phyloP scores from a whole-genome alignment of 2,113 vertebrate species.

The Hypocryptadius cinnamomeus region DNA sequence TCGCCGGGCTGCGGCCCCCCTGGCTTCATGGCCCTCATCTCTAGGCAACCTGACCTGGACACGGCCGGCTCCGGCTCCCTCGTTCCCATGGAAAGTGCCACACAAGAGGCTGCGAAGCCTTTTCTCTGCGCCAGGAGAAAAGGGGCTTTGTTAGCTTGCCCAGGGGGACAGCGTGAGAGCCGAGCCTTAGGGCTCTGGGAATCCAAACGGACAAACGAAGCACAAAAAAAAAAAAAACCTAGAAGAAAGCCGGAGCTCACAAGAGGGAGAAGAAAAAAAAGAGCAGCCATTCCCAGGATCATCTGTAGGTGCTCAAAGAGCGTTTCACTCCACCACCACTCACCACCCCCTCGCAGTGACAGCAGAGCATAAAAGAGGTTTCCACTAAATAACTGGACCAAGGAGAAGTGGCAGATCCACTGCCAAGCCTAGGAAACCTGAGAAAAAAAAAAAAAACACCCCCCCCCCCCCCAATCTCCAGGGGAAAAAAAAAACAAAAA shows the following conservation, averaged over 20 bases:
- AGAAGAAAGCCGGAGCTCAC: slow-evolving; percentile 48
- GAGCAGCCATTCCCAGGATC: slow-evolving; percentile 63
- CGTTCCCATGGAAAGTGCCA: slow-evolving; percentile 90
- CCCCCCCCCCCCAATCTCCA: no score
- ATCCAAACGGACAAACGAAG: slow-evolving; percentile 77
- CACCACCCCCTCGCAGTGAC: not conserved
- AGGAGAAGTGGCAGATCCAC: not conserved
- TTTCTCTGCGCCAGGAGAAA: slow-evolving; percentile 86
- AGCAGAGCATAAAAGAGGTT: slow-evolving; percentile 8
- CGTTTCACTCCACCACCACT: not conserved
- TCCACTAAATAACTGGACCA: slow-evolving; percentile 6
- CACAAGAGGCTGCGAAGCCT: slow-evolving; percentile 81
- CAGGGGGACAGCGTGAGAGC: slow-evolving; percentile 87
- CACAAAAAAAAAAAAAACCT: not conserved
- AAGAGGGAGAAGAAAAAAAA: slow-evolving; percentile 7
- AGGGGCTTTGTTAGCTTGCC: slow-evolving; percentile 94
- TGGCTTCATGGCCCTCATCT: slow-evolving; percentile 69
- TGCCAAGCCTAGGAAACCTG: slow-evolving; percentile 8
- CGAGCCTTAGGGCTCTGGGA: slow-evolving; percentile 76
- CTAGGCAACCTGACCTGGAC: slow-evolving; percentile 84
- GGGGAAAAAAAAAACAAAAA: not conserved
- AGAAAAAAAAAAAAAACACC: not conserved
- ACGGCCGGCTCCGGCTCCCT: slow-evolving; percentile 56
- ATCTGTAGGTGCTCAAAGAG: slow-evolving; percentile 61
- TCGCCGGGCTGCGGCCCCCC: slow-evolving; percentile 34